phyloP scores from a whole-genome alignment of 2,888 invertebrate genomes.

The Sinotaia quadrata region DNA sequence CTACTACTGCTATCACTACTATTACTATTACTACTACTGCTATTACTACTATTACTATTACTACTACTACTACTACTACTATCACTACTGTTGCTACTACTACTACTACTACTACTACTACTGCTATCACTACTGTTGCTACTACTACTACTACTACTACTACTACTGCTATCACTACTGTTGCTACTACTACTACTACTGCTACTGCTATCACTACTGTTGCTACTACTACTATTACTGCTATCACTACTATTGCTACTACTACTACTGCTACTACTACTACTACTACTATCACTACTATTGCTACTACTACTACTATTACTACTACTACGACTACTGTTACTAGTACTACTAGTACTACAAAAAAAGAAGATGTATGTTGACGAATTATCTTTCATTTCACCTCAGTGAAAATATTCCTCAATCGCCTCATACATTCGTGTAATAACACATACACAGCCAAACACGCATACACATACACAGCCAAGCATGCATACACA shows the following conservation, averaged over 20 bases:
- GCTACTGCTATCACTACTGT: background rate
- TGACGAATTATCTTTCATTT: no score
- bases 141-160: conserved; percentile 12
- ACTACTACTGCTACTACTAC: no score
- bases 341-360: no score
- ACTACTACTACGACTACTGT: no score
- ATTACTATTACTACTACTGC: conserved; percentile 27
- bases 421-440: no score
- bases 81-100: conserved; percentile 19
- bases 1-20: conserved; percentile 25
- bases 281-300: no score
- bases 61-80: conserved; percentile 22
- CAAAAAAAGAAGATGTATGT: no score
- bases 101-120: conserved; percentile 17
- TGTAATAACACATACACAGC: no score
- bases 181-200: background rate
- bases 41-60: conserved; percentile 28
- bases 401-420: no score
- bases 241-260: conserved; percentile 16
- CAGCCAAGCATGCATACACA: no score
- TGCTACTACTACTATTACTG: background rate
- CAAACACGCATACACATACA: no score
- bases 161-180: conserved; percentile 10
- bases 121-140: conserved; percentile 16
- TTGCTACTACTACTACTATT: no score